Evolutionary conservation across 92 coral and sea anemone genomes (phyloP).

Genomic region (Porites evermanni): DNA sequence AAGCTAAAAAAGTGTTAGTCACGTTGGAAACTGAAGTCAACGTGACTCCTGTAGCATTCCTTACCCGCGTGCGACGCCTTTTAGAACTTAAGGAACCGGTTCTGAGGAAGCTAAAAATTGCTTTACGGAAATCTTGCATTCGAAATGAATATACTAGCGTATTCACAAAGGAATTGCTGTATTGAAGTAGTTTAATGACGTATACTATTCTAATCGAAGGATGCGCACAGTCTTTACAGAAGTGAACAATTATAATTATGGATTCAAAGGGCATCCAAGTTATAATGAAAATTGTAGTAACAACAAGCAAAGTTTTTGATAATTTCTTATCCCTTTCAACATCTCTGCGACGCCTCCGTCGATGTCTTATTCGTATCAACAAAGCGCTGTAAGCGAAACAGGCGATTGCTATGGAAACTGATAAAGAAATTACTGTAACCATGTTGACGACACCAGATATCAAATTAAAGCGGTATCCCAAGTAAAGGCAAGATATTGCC

Average conservation of each 20-base stretch:
- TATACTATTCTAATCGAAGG: conserved; percentile 31
- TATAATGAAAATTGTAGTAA: conserved; percentile 55
- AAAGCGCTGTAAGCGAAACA: conserved; percentile 70
- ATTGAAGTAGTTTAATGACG: conserved; percentile 59
- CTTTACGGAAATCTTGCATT: conserved; percentile 63
- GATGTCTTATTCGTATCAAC: conserved; percentile 66
- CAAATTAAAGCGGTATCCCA: conserved; percentile 63
- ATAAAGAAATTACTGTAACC: conserved; percentile 60
- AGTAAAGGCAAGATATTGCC: conserved; percentile 62
- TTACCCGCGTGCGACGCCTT: conserved; percentile 1
- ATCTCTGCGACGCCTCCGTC: conserved; percentile 21
- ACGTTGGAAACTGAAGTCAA: conserved; percentile 27
- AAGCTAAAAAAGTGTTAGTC: conserved; percentile 24
- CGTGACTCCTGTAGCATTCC: conserved; percentile 11
- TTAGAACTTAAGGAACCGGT: conserved; percentile 26
- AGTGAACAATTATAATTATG: conserved; percentile 54
- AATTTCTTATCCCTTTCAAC: conserved; percentile 38
- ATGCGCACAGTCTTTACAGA: conserved; percentile 20
- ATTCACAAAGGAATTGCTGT: conserved; percentile 68
- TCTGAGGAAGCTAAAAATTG: conserved; percentile 4
- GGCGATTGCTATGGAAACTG: conserved; percentile 63
- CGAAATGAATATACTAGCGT: conserved; percentile 64
- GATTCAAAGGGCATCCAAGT: conserved; percentile 72
- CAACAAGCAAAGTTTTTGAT: conserved; percentile 48
- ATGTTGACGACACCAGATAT: conserved; percentile 61